Percentiles rank a stretch among this genome's conserved stretches.
Conservation (phyloP, 2,888 invertebrate species). For the Caenorhabditis sp. region DNA sequence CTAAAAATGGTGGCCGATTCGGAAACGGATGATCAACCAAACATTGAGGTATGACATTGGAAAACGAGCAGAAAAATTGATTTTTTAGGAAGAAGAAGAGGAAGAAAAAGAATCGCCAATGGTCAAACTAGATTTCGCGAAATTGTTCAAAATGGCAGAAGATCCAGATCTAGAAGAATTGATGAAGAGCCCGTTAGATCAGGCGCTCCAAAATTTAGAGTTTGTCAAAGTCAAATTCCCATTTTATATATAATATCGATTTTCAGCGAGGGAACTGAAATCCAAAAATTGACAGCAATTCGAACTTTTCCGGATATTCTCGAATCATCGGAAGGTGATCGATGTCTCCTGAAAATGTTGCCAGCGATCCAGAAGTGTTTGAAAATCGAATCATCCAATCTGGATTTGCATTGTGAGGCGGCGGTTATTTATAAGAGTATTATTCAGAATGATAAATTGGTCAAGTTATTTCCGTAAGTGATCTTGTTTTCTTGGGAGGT, state of each 20-base stretch:
- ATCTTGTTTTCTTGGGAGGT: not conserved
- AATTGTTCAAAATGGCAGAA: slow-evolving; percentile 52
- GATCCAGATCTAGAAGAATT: slow-evolving; percentile 54
- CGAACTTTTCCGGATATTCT: slow-evolving; percentile 57
- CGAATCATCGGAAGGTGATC: slow-evolving; percentile 54
- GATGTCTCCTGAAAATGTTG: slow-evolving; percentile 52
- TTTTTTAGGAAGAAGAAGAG: slow-evolving; percentile 32
- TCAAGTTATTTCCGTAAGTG: slow-evolving; percentile 46
- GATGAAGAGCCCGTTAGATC: slow-evolving; percentile 43
- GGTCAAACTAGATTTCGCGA: slow-evolving; percentile 45
- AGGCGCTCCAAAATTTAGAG: slow-evolving; percentile 34
- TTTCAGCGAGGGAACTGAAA: slow-evolving; percentile 57
- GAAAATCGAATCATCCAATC: slow-evolving; percentile 53
- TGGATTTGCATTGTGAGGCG: slow-evolving; percentile 67
- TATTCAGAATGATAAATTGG: slow-evolving; percentile 53
- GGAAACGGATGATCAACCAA: not conserved
- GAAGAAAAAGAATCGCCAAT: slow-evolving; percentile 35
- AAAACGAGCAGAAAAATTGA: too few relatives aligned
- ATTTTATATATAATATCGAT: too few relatives aligned
- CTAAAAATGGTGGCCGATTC: not conserved
- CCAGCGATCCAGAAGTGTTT: slow-evolving; percentile 52
- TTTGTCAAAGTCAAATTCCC: too few relatives aligned
- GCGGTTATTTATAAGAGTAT: slow-evolving; percentile 65
- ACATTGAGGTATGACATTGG: not conserved
- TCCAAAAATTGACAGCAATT: slow-evolving; percentile 59